These are phyloP conservation scores for Agraylea sexmaculata DNA, from an alignment of 1,140 invertebrate genomes.

Conservation along the genomic window DNA sequence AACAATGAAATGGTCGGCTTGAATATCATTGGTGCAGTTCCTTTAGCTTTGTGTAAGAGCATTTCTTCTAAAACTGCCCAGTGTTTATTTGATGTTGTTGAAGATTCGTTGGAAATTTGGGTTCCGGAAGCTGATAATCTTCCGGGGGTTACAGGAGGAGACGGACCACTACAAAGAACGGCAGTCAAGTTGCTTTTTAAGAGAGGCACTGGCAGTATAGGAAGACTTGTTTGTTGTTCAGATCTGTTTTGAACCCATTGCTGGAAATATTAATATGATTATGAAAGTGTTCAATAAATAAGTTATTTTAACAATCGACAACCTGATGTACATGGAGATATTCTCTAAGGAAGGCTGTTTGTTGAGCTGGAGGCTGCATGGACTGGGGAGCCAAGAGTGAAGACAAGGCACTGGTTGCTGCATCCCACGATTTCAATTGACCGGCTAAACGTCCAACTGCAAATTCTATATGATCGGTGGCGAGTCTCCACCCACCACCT, in stretches of 20 bases:
- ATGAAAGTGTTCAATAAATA: slow-evolving; percentile 1
- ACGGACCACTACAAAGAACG: slow-evolving; percentile 47
- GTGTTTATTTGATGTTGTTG: slow-evolving; percentile 29
- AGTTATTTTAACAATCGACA: slow-evolving; percentile 22
- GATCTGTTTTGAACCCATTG: slow-evolving; percentile 41
- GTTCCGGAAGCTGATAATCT: slow-evolving; percentile 34
- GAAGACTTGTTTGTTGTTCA: slow-evolving; percentile 37
- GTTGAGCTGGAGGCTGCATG: slow-evolving; percentile 63
- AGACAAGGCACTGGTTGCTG: slow-evolving; percentile 67
- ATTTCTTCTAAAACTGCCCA: slow-evolving; percentile 72
- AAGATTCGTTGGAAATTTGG: slow-evolving; percentile 17
- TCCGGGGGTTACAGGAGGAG: slow-evolving; percentile 36
- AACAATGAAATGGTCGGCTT: slow-evolving; percentile 64
- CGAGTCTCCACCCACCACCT: slow-evolving; percentile 74
- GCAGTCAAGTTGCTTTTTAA: slow-evolving; percentile 53
- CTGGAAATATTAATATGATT: slow-evolving; percentile 23
- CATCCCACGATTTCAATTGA: slow-evolving; percentile 60
- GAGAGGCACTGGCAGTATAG: slow-evolving; percentile 54
- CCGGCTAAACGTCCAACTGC: slow-evolving; percentile 82
- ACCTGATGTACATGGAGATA: slow-evolving; percentile 76
- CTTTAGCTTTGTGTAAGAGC: slow-evolving; percentile 56
- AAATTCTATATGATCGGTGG: slow-evolving; percentile 91
- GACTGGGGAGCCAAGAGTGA: slow-evolving; percentile 65
- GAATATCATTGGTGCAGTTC: slow-evolving; percentile 61
- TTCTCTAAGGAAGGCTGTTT: slow-evolving; percentile 76